A percentile compares a stretch with the other conserved stretches of the same genome.
phyloP scores from a whole-genome alignment of 2,888 invertebrate species.

The Netelia inedita region DNA sequence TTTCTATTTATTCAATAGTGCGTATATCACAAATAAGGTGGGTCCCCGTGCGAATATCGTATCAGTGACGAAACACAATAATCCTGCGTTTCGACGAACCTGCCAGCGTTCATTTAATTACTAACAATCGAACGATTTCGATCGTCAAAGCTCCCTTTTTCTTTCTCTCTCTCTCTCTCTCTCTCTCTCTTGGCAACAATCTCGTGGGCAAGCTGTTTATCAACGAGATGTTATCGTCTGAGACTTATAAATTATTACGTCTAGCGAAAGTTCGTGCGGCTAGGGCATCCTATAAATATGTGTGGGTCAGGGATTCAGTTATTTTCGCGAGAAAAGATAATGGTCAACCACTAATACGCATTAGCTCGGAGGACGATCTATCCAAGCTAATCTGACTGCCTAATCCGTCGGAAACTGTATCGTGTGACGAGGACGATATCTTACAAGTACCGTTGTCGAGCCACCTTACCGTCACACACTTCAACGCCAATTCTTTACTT shows the following conservation, averaged over 20 bases:
- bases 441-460: not conserved
- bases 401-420: not conserved
- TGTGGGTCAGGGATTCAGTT: not conserved
- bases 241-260: not conserved
- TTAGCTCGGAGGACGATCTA: not conserved
- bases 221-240: not conserved
- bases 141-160: slow-evolving; percentile 17
- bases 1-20: slow-evolving; percentile 80
- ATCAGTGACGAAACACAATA: slow-evolving; percentile 54
- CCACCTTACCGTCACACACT: not conserved
- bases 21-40: slow-evolving; percentile 79
- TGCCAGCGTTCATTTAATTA: slow-evolving; percentile 29
- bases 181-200: not conserved
- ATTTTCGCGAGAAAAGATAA: not conserved
- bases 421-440: too few relatives aligned
- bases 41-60: slow-evolving; percentile 75
- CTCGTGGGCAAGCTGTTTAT: not conserved
- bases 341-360: not conserved
- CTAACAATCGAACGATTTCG: slow-evolving; percentile 37
- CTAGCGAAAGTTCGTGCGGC: not conserved
- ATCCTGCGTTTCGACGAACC: slow-evolving; percentile 31
- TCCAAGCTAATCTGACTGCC: not conserved
- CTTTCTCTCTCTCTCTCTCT: not conserved
- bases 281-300: not conserved
- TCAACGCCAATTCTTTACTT: not conserved